phyloP scores from a whole-genome alignment of 2,797 vertebrate genomes.

The Alectoris magna region DNA sequence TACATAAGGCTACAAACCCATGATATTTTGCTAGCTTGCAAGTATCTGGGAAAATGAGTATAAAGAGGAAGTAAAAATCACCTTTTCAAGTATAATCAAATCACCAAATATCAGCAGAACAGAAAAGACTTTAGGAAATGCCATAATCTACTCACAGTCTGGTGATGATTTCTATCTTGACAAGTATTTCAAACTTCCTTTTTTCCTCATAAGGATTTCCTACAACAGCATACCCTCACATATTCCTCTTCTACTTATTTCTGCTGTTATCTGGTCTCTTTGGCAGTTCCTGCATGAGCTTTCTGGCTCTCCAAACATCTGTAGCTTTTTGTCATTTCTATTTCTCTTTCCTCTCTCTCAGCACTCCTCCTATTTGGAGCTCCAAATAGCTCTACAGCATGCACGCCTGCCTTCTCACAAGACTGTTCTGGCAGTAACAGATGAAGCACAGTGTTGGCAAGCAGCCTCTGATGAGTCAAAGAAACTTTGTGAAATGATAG shows the following conservation, averaged over 20 bases:
- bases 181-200: not conserved
- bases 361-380: slow-evolving; percentile 8
- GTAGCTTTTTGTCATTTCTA: slow-evolving; percentile 13
- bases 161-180: not conserved
- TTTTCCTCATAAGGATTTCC: not conserved
- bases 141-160: not conserved
- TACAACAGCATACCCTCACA: not conserved
- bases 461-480: slow-evolving; percentile 34
- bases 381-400: slow-evolving; percentile 13
- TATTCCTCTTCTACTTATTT: not conserved
- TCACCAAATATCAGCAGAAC: not conserved
- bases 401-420: not conserved
- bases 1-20: not conserved
- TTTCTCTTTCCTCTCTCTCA: not conserved
- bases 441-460: slow-evolving; percentile 12
- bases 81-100: not conserved
- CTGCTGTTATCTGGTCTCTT: not conserved
- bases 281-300: not conserved
- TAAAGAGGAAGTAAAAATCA: not conserved
- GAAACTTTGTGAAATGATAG: not conserved
- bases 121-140: not conserved
- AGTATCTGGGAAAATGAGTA: not conserved
- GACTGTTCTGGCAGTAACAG: slow-evolving; percentile 19
- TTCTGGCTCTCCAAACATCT: slow-evolving; percentile 29
- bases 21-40: not conserved